Percentiles rank a stretch among this genome's conserved stretches.
Evolutionary conservation across 2,888 invertebrate species (phyloP).

Genomic region (Hyppa rectilinea): DNA sequence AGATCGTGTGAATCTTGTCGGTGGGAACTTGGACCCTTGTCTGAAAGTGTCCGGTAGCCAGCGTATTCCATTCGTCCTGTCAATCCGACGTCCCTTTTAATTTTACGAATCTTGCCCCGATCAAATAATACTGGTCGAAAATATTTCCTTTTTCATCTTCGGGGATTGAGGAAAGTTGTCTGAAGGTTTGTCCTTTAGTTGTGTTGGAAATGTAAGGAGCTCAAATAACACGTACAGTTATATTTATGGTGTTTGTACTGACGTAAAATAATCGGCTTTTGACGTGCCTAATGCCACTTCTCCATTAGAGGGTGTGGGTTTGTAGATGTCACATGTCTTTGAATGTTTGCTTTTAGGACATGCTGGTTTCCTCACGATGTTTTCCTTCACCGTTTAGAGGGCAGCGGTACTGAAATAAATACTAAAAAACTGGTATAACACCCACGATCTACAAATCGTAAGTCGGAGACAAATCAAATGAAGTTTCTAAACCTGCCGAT

Average conservation of each 20-base stretch:
- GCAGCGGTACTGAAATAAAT: too few relatives aligned
- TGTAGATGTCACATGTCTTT: too few relatives aligned
- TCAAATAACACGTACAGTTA: conserved; percentile 3
- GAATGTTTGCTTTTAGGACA: too few relatives aligned
- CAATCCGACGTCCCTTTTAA: conserved; percentile 61
- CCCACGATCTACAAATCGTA: too few relatives aligned
- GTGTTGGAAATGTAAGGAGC: conserved; percentile 15
- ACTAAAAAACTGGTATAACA: too few relatives aligned
- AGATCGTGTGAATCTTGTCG: conserved; percentile 49
- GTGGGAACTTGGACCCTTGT: conserved; percentile 42
- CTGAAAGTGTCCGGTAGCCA: conserved; percentile 43
- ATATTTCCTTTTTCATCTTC: conserved; percentile 44
- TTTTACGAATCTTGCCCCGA: conserved; percentile 55
- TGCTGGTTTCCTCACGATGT: too few relatives aligned
- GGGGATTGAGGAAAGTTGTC: conserved; percentile 43
- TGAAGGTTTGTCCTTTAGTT: conserved; percentile 23
- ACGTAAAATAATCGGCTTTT: too few relatives aligned
- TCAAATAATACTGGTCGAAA: conserved; percentile 48
- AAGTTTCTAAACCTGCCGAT: too few relatives aligned
- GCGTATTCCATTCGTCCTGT: conserved; percentile 56
- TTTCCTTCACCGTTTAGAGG: too few relatives aligned
- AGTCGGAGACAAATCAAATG: too few relatives aligned
- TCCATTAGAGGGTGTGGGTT: too few relatives aligned
- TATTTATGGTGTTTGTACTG: not conserved
- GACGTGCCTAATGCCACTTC: too few relatives aligned